These are phyloP conservation scores for Oikopleura vanhoeffeni DNA, from an alignment of 23 tunicate species.

Conservation along the genomic window DNA sequence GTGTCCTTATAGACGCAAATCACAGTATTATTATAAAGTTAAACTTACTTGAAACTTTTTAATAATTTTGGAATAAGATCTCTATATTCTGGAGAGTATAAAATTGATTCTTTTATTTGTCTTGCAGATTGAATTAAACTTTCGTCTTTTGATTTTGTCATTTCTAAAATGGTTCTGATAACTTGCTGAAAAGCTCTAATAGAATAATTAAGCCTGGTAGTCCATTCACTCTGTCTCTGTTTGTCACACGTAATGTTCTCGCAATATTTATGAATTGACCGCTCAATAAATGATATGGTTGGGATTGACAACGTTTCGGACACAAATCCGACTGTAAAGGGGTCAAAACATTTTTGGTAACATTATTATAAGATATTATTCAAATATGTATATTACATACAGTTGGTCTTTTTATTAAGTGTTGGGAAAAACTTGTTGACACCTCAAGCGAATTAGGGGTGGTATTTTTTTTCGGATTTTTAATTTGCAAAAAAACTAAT, in stretches of 20 bases:
- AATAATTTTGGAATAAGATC: neutral
- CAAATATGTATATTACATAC: too few species aligned
- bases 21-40: too few species aligned
- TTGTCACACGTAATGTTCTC: neutral
- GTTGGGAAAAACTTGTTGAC: too few species aligned
- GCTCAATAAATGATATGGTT: neutral
- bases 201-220: neutral
- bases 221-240: constrained; percentile 10
- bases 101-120: neutral
- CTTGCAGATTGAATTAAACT: neutral
- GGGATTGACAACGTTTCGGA: constrained; percentile 12
- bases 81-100: constrained; percentile 6
- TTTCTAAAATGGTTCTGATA: neutral
- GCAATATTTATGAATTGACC: neutral
- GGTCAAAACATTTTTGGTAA: too few species aligned
- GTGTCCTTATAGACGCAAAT: too few species aligned
- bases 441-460: too few species aligned
- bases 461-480: too few species aligned
- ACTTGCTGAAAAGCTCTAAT: constrained; percentile 14
- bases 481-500: too few species aligned
- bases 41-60: neutral
- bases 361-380: too few species aligned
- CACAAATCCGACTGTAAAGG: neutral
- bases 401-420: too few species aligned
- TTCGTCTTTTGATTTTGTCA: neutral